phyloP scores from a whole-genome alignment of 2,797 vertebrate genomes.

The Coilia nasus region DNA sequence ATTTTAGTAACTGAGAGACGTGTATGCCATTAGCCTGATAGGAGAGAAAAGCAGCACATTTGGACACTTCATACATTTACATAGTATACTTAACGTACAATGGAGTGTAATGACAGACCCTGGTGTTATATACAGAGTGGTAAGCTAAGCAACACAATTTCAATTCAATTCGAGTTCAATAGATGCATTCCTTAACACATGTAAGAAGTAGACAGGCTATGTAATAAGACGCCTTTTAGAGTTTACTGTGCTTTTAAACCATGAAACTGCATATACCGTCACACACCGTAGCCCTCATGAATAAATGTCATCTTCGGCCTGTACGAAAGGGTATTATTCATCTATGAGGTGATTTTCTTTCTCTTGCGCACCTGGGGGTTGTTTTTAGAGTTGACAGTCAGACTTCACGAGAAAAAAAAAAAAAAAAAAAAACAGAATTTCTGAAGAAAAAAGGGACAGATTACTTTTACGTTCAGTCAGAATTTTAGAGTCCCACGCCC shows the following conservation, averaged over 20 bases:
- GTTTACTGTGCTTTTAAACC: conserved; percentile 15
- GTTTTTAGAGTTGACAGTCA: too few species aligned
- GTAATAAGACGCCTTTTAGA: neutral
- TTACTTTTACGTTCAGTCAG: too few species aligned
- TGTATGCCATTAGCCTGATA: conserved; percentile 19
- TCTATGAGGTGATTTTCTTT: too few species aligned
- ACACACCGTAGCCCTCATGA: neutral
- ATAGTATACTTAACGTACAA: conserved; percentile 26
- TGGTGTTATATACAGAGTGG: conserved; percentile 16
- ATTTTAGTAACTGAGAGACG: conserved; percentile 26
- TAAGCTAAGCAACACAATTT: conserved; percentile 5
- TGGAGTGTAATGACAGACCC: conserved; percentile 24
- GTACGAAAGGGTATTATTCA: conserved; percentile 21
- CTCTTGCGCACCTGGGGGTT: too few species aligned
- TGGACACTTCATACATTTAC: conserved; percentile 41
- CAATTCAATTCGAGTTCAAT: conserved; percentile 29
- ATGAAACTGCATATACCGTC: neutral
- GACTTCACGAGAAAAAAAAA: too few species aligned
- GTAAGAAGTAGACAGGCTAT: conserved; percentile 20
- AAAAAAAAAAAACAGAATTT: too few species aligned
- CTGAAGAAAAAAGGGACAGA: too few species aligned
- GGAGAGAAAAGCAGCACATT: conserved; percentile 38
- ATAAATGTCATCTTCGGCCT: too few species aligned
- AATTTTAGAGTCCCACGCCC: too few species aligned
- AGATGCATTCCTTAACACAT: neutral